Evolutionary conservation across 2,113 vertebrate species (phyloP), one percentile per base, ranked within the genome.

Genomic region (Ariopsis seemanni): DNA sequence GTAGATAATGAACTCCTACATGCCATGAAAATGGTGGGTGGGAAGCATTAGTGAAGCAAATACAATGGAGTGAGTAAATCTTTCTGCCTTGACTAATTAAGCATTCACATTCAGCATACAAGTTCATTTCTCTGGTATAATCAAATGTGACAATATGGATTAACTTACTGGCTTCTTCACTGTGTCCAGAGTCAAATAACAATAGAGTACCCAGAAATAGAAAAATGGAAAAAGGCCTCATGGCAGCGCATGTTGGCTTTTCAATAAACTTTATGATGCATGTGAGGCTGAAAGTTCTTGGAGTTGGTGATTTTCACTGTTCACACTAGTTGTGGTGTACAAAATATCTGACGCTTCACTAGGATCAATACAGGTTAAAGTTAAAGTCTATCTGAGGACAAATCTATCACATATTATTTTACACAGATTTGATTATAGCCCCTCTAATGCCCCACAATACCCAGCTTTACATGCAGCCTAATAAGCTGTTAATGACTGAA

Each of bases 1-100:
- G 57, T 81, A 81, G 57, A 60, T 81, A 81, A 60, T 81, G 79
- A 81, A 81, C 79, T 81, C 79, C 79, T 81, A 60, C 79, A 81
- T 60, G 57, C 42, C 79, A 18, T 60, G 17, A 60, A 62, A 60
- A 42, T 81, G 60, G 78, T 80, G 79, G 30, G 79, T 81, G 79
- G 79, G 30, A 81, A 81, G 53, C 3, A 7, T 78, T 78, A 57
- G n/a, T 8, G n/a, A 57, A 79, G 77, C 52, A 79, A 79, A 57
- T 58, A 81, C 78, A 55, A 81, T 10, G n/a, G 79, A 60, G 79
- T 81, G 79, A 10, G 27, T 60, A 81, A 58, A 60, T 60, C 18
- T 81, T 81, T 14, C 79, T 81, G 55, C 57, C 79, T 81, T 60
- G 17, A 81, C 79, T 81, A 81, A 81, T 81, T 81, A 58, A 81